phyloP scores from a whole-genome alignment of 2,888 invertebrate genomes.

The Horisme vitalbata region DNA sequence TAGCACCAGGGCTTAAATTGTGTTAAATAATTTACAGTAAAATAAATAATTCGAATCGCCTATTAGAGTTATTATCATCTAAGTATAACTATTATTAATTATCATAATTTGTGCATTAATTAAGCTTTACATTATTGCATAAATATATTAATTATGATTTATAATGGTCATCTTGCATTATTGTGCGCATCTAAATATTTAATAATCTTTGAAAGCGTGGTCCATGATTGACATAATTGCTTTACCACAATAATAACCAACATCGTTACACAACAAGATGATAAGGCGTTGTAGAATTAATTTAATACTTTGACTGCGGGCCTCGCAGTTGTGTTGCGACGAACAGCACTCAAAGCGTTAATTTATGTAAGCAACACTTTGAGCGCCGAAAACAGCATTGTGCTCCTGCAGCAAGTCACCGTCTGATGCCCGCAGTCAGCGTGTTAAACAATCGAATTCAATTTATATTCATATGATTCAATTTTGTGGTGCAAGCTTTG shows the following conservation, averaged over 20 bases:
- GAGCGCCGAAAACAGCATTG: no score
- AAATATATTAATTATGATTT: conserved; percentile 16
- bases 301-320: no score
- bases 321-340: no score
- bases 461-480: neutral
- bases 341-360: no score
- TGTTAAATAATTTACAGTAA: neutral
- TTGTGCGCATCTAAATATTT: conserved; percentile 23
- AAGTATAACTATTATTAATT: conserved; percentile 10
- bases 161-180: conserved; percentile 6
- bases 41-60: neutral
- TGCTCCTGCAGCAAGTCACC: no score
- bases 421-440: no score
- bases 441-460: no score
- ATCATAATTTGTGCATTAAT: conserved; percentile 22
- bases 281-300: no score
- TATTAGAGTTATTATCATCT: conserved; percentile 10
- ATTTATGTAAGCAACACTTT: no score
- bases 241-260: conserved; percentile 5
- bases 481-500: conserved; percentile 6
- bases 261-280: no score
- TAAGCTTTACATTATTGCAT: conserved; percentile 25
- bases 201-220: conserved; percentile 4
- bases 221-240: conserved; percentile 1
- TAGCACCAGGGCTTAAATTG: conserved; percentile 12